These are phyloP conservation scores for Tadarida brasiliensis DNA, from an alignment of 2,797 vertebrate species.

Conservation along the genomic window DNA sequence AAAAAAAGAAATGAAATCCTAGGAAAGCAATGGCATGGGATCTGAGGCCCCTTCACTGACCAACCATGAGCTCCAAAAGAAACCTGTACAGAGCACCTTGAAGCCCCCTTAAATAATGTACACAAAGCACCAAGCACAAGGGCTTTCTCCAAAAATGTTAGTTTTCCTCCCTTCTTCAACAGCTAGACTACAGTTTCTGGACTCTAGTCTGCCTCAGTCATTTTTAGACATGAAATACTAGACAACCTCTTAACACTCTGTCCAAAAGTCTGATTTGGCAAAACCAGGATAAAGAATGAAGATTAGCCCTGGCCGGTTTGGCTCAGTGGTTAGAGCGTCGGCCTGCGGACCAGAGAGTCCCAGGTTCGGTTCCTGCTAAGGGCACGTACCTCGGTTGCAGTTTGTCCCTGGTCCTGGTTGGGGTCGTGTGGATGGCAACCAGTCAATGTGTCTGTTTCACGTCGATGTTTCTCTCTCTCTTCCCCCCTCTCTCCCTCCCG, in stretches of 20 bases:
- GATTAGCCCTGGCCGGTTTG: neutral
- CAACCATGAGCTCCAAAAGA: neutral
- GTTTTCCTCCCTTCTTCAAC: conserved; percentile 28
- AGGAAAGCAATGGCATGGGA: neutral
- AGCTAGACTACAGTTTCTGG: conserved; percentile 34
- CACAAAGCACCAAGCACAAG: conserved; percentile 33
- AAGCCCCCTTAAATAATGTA: neutral
- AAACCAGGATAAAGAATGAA: conserved; percentile 27
- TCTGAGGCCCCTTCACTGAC: neutral
- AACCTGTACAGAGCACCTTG: neutral
- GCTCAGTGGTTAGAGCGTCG: no score
- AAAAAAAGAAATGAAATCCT: no score
- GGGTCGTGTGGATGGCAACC: no score
- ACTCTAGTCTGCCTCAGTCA: neutral
- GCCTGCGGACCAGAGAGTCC: no score
- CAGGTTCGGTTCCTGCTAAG: no score
- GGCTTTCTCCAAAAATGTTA: neutral
- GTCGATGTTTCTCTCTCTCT: no score
- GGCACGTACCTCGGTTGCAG: no score
- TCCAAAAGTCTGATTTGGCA: conserved; percentile 53
- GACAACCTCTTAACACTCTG: neutral
- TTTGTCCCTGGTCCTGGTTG: no score
- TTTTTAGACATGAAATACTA: conserved; percentile 19
- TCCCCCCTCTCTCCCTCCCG: no score
- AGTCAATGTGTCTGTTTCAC: no score